A percentile compares a stretch with the other conserved stretches of the same genome.
Evolutionary conservation across 2,888 invertebrate genomes (phyloP).

Genomic region (Mayetiola destructor): DNA sequence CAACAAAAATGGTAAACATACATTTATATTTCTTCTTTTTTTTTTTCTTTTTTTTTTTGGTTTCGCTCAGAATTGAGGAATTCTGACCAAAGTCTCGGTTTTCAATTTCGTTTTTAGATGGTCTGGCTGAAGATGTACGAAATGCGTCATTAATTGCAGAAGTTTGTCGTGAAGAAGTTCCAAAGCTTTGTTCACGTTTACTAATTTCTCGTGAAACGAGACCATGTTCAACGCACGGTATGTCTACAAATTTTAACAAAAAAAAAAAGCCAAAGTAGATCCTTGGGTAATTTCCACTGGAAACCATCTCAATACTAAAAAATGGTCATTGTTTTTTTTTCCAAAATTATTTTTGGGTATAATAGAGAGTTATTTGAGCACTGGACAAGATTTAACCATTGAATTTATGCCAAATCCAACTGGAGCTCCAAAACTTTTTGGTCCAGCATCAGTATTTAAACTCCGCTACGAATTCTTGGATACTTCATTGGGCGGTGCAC

Average conservation of each 20-base stretch:
- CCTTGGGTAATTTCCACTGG: no score
- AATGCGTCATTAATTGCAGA: constrained; percentile 51
- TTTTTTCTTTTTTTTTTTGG: not conserved
- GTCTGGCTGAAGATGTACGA: constrained; percentile 16
- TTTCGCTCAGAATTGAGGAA: not conserved
- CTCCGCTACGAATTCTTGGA: constrained; percentile 74
- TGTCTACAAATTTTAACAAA: not conserved
- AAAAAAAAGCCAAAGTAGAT: no score
- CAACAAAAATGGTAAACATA: constrained; percentile 9
- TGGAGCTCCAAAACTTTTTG: constrained; percentile 16
- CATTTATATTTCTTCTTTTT: not conserved
- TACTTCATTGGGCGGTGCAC: constrained; percentile 20
- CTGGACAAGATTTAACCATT: constrained; percentile 58
- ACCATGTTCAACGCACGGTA: constrained; percentile 44
- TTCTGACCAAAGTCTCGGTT: not conserved
- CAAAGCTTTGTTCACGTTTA: constrained; percentile 42
- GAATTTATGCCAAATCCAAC: constrained; percentile 33
- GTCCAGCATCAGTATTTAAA: constrained; percentile 42
- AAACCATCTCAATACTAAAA: not conserved
- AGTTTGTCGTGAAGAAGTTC: constrained; percentile 63
- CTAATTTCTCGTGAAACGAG: constrained; percentile 26
- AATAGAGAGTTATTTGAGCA: constrained; percentile 63
- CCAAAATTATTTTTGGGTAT: constrained; percentile 26
- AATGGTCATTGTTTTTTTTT: not conserved
- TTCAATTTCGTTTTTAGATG: constrained; percentile 4